Percentiles rank a stretch among this genome's conserved stretches.
phyloP scores from a whole-genome alignment of 35 echinoderm and acorn worm genomes.

The Acanthaster planci region DNA sequence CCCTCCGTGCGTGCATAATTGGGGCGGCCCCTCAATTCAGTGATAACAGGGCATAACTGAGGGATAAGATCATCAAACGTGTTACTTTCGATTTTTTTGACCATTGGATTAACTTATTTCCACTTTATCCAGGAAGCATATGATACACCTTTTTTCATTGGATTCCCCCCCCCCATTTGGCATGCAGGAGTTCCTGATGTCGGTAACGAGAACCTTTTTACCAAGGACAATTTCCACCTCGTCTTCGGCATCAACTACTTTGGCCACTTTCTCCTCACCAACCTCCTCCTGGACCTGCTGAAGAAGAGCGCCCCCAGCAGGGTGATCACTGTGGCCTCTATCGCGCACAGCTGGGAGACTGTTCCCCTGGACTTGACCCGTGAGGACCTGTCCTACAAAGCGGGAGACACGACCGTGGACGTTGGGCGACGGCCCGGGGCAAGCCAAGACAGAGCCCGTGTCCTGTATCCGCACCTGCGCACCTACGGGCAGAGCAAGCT shows the following conservation, averaged over 20 bases:
- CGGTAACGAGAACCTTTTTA: background rate
- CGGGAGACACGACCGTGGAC: slow-evolving; percentile 30
- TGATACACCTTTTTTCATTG: too few relatives aligned
- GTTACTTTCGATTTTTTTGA: too few relatives aligned
- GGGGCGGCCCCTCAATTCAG: too few relatives aligned
- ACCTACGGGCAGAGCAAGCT: slow-evolving; percentile 71
- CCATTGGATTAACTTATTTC: too few relatives aligned
- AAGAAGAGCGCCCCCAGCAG: slow-evolving; percentile 68
- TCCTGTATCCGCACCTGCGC: slow-evolving; percentile 42
- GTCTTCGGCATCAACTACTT: slow-evolving; percentile 70
- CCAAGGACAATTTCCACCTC: slow-evolving; percentile 61
- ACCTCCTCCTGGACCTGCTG: slow-evolving; percentile 62
- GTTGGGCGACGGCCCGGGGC: slow-evolving; percentile 50
- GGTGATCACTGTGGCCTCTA: slow-evolving; percentile 62
- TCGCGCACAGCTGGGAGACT: slow-evolving; percentile 14
- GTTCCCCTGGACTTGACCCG: background rate
- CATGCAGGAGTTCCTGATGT: slow-evolving; percentile 10
- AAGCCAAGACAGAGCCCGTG: slow-evolving; percentile 33
- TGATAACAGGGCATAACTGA: too few relatives aligned
- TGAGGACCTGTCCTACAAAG: background rate
- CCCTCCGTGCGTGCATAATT: too few relatives aligned
- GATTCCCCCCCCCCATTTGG: too few relatives aligned
- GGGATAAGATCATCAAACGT: too few relatives aligned
- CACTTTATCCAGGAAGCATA: too few relatives aligned
- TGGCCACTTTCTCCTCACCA: slow-evolving; percentile 74